Percentiles rank a stretch among this genome's conserved stretches.
phyloP scores from a whole-genome alignment of 2,888 invertebrate genomes.

The Griposia aprilina region DNA sequence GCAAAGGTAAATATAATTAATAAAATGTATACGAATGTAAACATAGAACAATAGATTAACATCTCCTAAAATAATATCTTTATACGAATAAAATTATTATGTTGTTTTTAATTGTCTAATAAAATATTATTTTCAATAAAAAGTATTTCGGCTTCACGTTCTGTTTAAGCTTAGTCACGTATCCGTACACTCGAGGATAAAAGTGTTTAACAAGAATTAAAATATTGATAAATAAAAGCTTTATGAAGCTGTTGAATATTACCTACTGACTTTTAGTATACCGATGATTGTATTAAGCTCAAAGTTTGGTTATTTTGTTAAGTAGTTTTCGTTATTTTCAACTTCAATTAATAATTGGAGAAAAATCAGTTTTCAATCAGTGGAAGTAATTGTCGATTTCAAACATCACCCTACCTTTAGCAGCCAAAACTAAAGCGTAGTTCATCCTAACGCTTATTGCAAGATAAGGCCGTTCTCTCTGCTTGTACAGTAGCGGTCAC shows the following conservation, averaged over 20 bases:
- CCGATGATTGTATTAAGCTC: neutral
- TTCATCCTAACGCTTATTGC: neutral
- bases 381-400: neutral
- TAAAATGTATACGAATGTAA: conserved; percentile 72
- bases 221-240: conserved; percentile 13
- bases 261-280: neutral
- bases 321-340: neutral
- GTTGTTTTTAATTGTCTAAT: conserved; percentile 85
- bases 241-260: neutral
- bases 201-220: conserved; percentile 64
- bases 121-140: conserved; percentile 86
- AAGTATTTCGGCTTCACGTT: conserved; percentile 79
- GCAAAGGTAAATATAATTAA: conserved; percentile 66
- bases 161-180: conserved; percentile 86
- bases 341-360: neutral
- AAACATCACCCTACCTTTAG: neutral
- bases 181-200: conserved; percentile 74
- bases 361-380: neutral
- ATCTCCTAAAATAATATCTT: conserved; percentile 87
- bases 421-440: neutral
- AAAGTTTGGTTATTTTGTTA: neutral
- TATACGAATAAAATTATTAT: conserved; percentile 87
- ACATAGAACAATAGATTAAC: conserved; percentile 76
- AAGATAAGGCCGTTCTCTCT: conserved; percentile 59
- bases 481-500: conserved; percentile 76